These are phyloP conservation scores for Pocillopora damicornis DNA, from an alignment of 64 coral and sea anemone species.

Conservation along the genomic window DNA sequence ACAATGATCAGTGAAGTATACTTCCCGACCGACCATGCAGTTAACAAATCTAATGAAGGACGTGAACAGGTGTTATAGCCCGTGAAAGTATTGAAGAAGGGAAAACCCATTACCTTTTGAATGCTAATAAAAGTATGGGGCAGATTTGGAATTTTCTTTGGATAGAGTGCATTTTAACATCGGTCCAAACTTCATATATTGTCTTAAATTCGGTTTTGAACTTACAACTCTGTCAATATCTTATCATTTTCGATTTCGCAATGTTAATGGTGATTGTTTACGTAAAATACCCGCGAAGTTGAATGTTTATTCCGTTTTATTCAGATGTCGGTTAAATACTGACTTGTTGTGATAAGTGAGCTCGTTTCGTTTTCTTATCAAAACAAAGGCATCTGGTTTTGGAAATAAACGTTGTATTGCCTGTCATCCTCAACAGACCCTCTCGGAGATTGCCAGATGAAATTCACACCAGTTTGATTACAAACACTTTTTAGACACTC, in stretches of 20 bases:
- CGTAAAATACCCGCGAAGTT: not conserved
- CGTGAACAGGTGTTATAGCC: not conserved
- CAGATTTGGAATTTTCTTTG: not conserved
- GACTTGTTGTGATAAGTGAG: not conserved
- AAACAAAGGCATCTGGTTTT: not conserved
- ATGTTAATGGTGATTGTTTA: not conserved
- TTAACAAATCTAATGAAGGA: constrained; percentile 3
- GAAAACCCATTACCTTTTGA: not conserved
- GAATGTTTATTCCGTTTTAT: not conserved
- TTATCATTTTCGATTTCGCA: not conserved
- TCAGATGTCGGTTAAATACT: not conserved
- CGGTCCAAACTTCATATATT: not conserved
- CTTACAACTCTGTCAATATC: not conserved
- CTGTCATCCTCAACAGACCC: not conserved
- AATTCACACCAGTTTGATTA: too few species aligned
- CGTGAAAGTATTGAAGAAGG: not conserved
- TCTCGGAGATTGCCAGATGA: not conserved
- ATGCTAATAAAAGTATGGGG: not conserved
- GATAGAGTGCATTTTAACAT: not conserved
- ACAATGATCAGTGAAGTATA: not conserved
- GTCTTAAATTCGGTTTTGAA: not conserved
- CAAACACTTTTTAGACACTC: too few species aligned
- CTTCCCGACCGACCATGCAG: not conserved
- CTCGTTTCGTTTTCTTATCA: not conserved
- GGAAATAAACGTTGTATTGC: not conserved